Base-by-base conservation (phyloP, 1,140 invertebrate species). In the Tribolium castaneum region DNA sequence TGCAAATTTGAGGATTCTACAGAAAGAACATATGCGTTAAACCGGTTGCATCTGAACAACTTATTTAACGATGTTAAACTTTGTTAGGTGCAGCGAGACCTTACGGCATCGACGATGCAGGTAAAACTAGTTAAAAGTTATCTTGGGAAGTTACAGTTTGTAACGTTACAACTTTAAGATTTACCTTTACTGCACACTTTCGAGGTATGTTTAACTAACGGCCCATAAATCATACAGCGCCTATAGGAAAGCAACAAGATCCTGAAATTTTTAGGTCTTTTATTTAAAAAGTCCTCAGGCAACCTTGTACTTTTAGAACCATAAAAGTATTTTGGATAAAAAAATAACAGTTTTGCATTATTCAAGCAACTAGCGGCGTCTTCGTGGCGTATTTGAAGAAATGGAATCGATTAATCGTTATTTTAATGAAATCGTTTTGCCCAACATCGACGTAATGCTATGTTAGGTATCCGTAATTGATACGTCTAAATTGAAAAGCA, bases 401-500 rank as follows among this genome's bases (percentile, higher is more conserved):
- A 45, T 1, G 22, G 30, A 59, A 59, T 59, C 54, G n/a, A 59
- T 59, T 10, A 59, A 59, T n/a, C 22, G 52, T 51, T 16, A 56
- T 56, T 56, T 56, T 22, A 56, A 22, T 22, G 6, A 56, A 56
- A 56, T 56, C 54, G 19, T 59, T 59, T 59, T 25, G 25, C 22
- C 54, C 14, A 22, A 19, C 19, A 59, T n/a, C 54, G 9, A 25
- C 19, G n/a, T 59, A 59, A 59, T 22, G 19, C 30, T 59, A 59
- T 59, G 54, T 1, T 25, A 59, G 54, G 10, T 10, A 25, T 59
- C 3, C 19, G 10, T 59, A 59, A 59, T 59, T 59, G 54, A 59
- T 59, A 59, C 54, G 54, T 59, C 54, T 25, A 59, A 59, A 59
- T 59, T 59, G 54, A 59, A 59, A 59, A 59, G 54, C 54, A 59